Conservation (phyloP, 2,113 vertebrate genomes). For the Mustela nigripes region DNA sequence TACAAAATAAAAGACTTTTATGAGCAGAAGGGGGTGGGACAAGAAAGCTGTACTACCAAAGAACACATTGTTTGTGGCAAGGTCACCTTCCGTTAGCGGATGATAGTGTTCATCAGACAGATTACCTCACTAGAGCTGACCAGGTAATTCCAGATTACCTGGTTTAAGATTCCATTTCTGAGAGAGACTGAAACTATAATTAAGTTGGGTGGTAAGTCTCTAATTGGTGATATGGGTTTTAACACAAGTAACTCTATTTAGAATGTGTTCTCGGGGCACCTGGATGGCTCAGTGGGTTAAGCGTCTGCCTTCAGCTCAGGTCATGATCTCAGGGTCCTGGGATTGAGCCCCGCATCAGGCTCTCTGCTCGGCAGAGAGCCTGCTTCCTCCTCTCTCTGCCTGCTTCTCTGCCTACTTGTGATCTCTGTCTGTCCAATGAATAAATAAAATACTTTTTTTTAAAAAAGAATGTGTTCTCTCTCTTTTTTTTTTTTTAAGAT, state of each 20-base stretch:
- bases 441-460: no score
- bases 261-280: no score
- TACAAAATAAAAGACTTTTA: neutral
- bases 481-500: no score
- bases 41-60: neutral
- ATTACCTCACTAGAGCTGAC: neutral
- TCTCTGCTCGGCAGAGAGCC: no score
- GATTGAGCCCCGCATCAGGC: no score
- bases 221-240: neutral
- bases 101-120: neutral
- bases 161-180: neutral
- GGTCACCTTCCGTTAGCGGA: neutral
- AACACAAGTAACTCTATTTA: neutral
- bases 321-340: no score
- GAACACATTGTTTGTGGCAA: neutral
- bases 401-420: no score
- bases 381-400: no score
- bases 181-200: neutral
- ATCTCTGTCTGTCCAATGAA: no score
- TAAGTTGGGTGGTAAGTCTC: neutral
- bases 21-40: neutral
- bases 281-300: no score
- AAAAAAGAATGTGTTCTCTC: neutral
- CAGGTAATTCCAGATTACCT: neutral
- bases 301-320: no score